phyloP scores from a whole-genome alignment of 2,113 vertebrate genomes.

The Hippocampus zosterae region DNA sequence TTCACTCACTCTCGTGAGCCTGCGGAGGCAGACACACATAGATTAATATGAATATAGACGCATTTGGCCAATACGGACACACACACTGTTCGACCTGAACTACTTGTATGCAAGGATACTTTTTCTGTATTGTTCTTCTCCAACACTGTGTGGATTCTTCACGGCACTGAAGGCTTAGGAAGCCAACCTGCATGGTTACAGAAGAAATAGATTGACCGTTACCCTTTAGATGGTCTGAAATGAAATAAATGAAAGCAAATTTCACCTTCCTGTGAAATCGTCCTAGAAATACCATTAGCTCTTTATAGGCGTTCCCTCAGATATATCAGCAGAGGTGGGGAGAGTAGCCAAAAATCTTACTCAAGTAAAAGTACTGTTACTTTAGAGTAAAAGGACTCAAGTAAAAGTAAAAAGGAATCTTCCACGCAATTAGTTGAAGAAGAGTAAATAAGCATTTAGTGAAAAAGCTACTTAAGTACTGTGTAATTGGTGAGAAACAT shows the following conservation, averaged over 20 bases:
- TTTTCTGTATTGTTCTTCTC: not conserved
- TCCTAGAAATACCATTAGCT: too few species aligned
- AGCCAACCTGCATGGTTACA: not conserved
- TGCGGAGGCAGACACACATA: constrained; percentile 32
- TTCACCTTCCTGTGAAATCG: too few species aligned
- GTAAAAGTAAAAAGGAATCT: too few species aligned
- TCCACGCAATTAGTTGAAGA: too few species aligned
- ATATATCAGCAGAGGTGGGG: too few species aligned
- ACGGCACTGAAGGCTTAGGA: constrained; percentile 76
- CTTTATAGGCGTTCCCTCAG: too few species aligned
- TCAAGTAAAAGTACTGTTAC: too few species aligned
- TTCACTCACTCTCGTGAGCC: constrained; percentile 70
- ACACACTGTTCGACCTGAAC: not conserved
- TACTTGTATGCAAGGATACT: not conserved
- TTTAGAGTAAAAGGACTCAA: too few species aligned
- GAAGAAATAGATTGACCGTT: not conserved
- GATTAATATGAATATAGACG: constrained; percentile 31
- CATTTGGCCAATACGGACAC: constrained; percentile 3
- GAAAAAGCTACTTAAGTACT: too few species aligned
- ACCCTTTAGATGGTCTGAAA: not conserved
- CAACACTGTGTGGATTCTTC: not conserved
- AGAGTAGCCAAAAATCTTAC: too few species aligned
- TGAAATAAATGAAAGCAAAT: not conserved
- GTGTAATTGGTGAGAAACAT: too few species aligned
- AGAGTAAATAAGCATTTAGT: too few species aligned